Percentiles rank a stretch among this genome's conserved stretches.
phyloP scores from a whole-genome alignment of 2,113 vertebrate genomes.

The Varanus komodoensis region DNA sequence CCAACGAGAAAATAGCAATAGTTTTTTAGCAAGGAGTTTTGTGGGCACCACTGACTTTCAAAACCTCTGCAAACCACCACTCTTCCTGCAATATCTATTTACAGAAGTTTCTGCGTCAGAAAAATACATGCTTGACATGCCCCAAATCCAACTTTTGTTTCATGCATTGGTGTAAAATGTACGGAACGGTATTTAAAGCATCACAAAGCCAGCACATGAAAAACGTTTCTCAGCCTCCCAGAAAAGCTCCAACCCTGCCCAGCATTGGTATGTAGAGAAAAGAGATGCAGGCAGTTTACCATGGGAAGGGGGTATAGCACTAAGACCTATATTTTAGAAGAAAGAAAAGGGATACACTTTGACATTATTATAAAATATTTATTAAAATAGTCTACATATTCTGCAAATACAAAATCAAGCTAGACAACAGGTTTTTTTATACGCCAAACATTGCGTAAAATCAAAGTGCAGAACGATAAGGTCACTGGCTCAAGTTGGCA shows the following conservation, averaged over 20 bases:
- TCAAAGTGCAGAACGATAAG: not conserved
- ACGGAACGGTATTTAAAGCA: not conserved
- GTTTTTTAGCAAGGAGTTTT: not conserved
- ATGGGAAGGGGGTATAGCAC: not conserved
- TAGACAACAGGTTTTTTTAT: not conserved
- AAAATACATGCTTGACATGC: too few species aligned
- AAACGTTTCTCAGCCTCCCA: not conserved
- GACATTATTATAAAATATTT: slow-evolving; percentile 28
- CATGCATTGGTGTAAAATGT: not conserved
- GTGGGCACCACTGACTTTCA: not conserved
- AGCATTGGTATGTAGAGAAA: too few species aligned
- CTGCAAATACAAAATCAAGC: not conserved
- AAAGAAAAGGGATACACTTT: slow-evolving; percentile 24
- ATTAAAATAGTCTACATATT: slow-evolving; percentile 26
- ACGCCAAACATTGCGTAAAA: not conserved
- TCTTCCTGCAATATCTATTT: not conserved
- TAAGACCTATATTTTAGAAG: not conserved
- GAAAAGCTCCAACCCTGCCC: not conserved
- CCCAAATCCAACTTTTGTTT: not conserved
- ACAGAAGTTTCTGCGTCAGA: not conserved
- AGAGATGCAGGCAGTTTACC: not conserved
- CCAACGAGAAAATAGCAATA: not conserved
- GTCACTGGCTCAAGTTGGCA: not conserved
- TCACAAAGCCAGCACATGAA: too few species aligned
- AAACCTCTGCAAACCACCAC: not conserved